Evolutionary conservation across 2,797 vertebrate species (phyloP).

Genomic region (Phataginus tricuspis): DNA sequence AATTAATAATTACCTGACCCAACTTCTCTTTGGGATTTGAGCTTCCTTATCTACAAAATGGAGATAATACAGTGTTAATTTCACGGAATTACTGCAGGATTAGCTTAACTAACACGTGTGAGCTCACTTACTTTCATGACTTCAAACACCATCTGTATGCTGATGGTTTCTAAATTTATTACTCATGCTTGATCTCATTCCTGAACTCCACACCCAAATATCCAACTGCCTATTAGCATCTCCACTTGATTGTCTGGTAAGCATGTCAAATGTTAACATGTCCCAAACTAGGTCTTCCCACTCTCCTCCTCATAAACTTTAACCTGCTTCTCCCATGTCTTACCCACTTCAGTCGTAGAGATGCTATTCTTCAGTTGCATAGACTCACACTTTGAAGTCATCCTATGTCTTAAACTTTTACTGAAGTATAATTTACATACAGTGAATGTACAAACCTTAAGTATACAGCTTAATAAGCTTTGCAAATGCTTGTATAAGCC

Average conservation of each 20-base stretch:
- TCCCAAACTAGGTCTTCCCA: not conserved
- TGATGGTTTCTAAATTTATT: not conserved
- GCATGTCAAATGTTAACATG: not conserved
- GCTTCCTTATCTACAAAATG: not conserved
- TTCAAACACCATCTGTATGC: not conserved
- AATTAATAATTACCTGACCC: not conserved
- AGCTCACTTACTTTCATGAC: not conserved
- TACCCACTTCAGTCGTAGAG: fast-evolving
- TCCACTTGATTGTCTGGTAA: not conserved
- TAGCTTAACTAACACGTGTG: not conserved
- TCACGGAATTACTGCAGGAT: not conserved
- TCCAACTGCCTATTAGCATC: not conserved
- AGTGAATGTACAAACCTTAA: not conserved
- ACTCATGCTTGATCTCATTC: not conserved
- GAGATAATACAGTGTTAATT: not conserved
- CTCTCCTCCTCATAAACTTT: not conserved
- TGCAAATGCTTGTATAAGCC: not conserved
- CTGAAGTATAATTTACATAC: not conserved
- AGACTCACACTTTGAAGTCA: not conserved
- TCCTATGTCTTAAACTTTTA: not conserved
- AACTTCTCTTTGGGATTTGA: not conserved
- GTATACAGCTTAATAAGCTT: not conserved
- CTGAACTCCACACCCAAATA: not conserved
- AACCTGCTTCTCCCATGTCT: not conserved
- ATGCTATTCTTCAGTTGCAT: not conserved